These are phyloP conservation scores for Xestia c-nigrum DNA, from an alignment of 2,888 invertebrate species.

Conservation along the genomic window DNA sequence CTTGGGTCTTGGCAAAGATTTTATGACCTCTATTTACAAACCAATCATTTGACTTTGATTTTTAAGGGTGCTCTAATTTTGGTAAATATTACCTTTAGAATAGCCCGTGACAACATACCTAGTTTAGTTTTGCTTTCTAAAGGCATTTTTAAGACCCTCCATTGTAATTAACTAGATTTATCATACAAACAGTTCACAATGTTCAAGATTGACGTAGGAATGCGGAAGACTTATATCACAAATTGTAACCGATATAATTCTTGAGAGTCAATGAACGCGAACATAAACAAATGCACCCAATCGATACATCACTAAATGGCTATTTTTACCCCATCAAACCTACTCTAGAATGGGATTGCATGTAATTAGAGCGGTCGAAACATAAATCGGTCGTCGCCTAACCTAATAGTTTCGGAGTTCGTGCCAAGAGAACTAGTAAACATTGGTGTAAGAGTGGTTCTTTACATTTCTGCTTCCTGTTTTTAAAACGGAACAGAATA, in stretches of 20 bases:
- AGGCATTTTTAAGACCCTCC: neutral
- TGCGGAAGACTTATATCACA: conserved; percentile 11
- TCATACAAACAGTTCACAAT: conserved; percentile 1
- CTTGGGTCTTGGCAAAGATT: no score
- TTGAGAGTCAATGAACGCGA: conserved; percentile 74
- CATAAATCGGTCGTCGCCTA: conserved; percentile 83
- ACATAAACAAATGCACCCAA: conserved; percentile 77
- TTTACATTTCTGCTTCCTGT: conserved; percentile 74
- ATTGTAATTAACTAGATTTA: neutral
- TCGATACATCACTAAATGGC: conserved; percentile 70
- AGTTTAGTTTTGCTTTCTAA: neutral
- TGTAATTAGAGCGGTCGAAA: conserved; percentile 80
- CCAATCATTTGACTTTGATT: neutral
- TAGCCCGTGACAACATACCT: neutral
- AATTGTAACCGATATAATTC: conserved; percentile 33
- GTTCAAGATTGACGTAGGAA: neutral
- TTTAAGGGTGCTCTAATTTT: neutral
- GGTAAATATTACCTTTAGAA: neutral
- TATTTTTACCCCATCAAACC: conserved; percentile 76
- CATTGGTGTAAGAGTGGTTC: conserved; percentile 74
- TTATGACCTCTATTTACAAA: neutral
- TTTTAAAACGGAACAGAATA: conserved; percentile 73
- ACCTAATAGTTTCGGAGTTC: conserved; percentile 77
- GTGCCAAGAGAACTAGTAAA: conserved; percentile 83
- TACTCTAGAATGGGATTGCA: conserved; percentile 75